Base-by-base conservation (phyloP, 2,888 invertebrate species). In the Ctenicera cuprea region DNA sequence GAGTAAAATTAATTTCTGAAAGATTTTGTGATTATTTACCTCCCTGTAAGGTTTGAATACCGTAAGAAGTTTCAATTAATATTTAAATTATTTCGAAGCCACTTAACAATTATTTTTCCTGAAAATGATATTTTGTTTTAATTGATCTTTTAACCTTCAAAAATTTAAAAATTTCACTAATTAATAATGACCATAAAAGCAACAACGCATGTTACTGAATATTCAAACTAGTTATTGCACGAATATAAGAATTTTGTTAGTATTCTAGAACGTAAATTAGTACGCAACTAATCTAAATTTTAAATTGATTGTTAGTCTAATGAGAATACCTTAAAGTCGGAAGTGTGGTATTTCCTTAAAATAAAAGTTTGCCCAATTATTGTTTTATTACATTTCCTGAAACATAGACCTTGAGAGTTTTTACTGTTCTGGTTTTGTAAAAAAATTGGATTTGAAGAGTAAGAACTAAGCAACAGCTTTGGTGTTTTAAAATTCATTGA, bases 211-310 rank as follows among this genome's bases (percentile, higher is more conserved):
- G 33, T 9, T 33, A 5, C 33, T 33, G 45, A 45, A 45, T 45
- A 3, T 45, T 9, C 9, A 16, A 5, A 20, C 12, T 26, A 50
- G 22, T 50, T 50, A 50, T 20, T 26, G 22, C 22, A 11, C 8
- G 26, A 26, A 26, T 26, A 26, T 5, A 26, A 26, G 26, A 26
- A 8, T 54, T 54, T 54, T 5, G 48, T 9, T 20, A 50, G 7
- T 14, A 9, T 20, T 22, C 3, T 30, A 30, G 14, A n/a, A 33
- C n/a, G 12, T 14, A 30, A n/a, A 26, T 12, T 50, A 14, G 26
- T 14, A 12, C 26, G 22, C 18, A 37, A 59, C 38, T 38, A n/a
- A 59, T 59, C 9, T 59, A 38, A 59, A 59, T 37, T 59, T 57
- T 37, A 57, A 37, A 57, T 57, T 57, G 5, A n/a, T 37, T 54